Evolutionary conservation across 2,113 vertebrate species (phyloP).

Genomic region (Fregetta grallaria): DNA sequence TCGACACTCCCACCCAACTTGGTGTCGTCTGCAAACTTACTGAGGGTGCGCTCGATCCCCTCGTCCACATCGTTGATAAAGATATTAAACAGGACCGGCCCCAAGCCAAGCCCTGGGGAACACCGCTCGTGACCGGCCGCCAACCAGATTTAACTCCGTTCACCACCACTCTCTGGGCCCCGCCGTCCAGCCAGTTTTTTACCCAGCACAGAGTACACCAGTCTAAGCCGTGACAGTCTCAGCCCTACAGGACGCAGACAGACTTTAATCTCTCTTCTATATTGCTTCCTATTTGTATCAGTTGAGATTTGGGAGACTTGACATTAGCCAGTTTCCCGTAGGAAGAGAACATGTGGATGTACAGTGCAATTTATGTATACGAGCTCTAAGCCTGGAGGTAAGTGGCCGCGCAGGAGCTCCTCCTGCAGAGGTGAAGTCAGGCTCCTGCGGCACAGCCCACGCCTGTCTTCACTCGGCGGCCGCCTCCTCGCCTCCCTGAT

Average conservation of each 20-base stretch:
- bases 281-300: neutral
- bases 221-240: neutral
- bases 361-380: neutral
- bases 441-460: neutral
- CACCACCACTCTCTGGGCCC: too few relatives aligned
- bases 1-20: too few relatives aligned
- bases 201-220: too few relatives aligned
- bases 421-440: neutral
- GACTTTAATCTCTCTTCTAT: neutral
- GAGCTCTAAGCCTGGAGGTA: neutral
- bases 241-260: neutral
- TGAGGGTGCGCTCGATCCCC: too few relatives aligned
- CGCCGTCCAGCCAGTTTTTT: too few relatives aligned
- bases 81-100: too few relatives aligned
- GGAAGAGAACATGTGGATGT: neutral
- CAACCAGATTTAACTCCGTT: too few relatives aligned
- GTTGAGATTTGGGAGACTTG: neutral
- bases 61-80: too few relatives aligned
- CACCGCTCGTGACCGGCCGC: too few relatives aligned
- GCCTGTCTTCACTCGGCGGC: neutral
- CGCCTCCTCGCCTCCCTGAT: neutral
- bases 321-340: neutral
- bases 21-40: too few relatives aligned
- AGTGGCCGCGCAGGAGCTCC: neutral
- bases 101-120: too few relatives aligned